phyloP scores from a whole-genome alignment of 2,888 invertebrate genomes.

The Mystacides longicornis region DNA sequence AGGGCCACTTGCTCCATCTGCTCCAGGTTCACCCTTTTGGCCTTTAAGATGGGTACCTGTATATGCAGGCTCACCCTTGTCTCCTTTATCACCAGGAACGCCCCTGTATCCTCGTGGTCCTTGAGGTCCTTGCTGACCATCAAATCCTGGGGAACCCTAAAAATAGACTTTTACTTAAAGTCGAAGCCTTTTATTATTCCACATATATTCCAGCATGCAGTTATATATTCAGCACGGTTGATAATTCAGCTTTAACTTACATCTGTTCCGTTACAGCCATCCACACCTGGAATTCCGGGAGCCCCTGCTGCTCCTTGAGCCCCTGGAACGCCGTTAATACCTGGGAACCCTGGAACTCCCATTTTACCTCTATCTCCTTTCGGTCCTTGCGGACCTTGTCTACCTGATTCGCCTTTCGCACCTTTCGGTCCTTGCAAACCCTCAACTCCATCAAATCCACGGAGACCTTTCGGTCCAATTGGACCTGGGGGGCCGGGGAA shows the following conservation, averaged over 20 bases:
- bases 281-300: slow-evolving; percentile 78
- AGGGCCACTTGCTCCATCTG: slow-evolving; percentile 62
- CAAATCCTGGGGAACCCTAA: slow-evolving; percentile 66
- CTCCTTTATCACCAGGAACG: slow-evolving; percentile 58
- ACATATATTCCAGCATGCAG: not conserved
- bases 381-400: slow-evolving; percentile 69
- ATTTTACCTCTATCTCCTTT: slow-evolving; percentile 81
- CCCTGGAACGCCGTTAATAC: slow-evolving; percentile 67
- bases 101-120: slow-evolving; percentile 75
- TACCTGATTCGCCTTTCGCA: slow-evolving; percentile 80
- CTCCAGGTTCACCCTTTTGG: slow-evolving; percentile 79
- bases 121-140: slow-evolving; percentile 60
- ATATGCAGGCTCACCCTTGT: slow-evolving; percentile 75
- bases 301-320: slow-evolving; percentile 60
- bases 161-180: not conserved
- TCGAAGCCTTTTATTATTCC: not conserved
- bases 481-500: slow-evolving; percentile 65
- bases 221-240: too few species aligned
- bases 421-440: slow-evolving; percentile 85
- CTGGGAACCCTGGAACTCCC: slow-evolving; percentile 83
- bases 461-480: slow-evolving; percentile 65
- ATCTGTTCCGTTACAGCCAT: slow-evolving; percentile 95
- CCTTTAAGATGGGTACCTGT: slow-evolving; percentile 66
- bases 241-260: slow-evolving; percentile 61
- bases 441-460: slow-evolving; percentile 76